Evolutionary conservation across 1,140 invertebrate genomes (phyloP), one percentile per base, ranked within the genome.

Genomic region (Heterodera carotae): DNA sequence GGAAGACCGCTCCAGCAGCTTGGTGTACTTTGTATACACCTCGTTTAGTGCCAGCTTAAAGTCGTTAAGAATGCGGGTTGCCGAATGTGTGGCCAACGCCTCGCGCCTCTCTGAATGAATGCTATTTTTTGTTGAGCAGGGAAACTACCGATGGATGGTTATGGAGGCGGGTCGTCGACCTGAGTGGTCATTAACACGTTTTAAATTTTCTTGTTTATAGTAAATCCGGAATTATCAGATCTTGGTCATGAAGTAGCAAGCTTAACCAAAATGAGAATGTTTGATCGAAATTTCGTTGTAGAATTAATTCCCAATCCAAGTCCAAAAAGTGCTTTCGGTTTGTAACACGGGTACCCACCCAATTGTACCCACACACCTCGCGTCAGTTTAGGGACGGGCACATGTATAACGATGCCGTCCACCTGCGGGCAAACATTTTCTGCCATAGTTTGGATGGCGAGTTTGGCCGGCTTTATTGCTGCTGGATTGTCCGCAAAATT

Each of bases 401-500:
- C 31, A 15, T 34, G 18, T 25, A 62, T 43, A 25, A 76, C 36
- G 10, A 62, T 48, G 27, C 56, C 18, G 64, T 43, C 48, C 33
- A 48, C 33, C 22, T 48, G 31, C 25, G 62, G 56, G 29, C 68
- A 39, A 15, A 62, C 59, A 8, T 69, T 34, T 22, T 43, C 25
- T 22, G 60, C 70, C 67, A 43, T 12, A 4, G 5, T 56, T 64
- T 68, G 36, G 15, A 68, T 25, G 27, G 33, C 22, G 77, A 77
- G 60, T 70, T 75, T 31, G 78, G 81, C 68, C 66, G 77, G 39
- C 70, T 78, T 36, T 78, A 70, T 34, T 69, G 31, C 59, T 62
- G 69, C 27, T 18, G 59, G 59, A 53, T 71, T 71, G 22, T 71
- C 69, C 4, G 39, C 15, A 48, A 71, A 71, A 53, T 71, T 71